phyloP scores from a whole-genome alignment of 2,113 vertebrate species.

The Smithornis capensis region DNA sequence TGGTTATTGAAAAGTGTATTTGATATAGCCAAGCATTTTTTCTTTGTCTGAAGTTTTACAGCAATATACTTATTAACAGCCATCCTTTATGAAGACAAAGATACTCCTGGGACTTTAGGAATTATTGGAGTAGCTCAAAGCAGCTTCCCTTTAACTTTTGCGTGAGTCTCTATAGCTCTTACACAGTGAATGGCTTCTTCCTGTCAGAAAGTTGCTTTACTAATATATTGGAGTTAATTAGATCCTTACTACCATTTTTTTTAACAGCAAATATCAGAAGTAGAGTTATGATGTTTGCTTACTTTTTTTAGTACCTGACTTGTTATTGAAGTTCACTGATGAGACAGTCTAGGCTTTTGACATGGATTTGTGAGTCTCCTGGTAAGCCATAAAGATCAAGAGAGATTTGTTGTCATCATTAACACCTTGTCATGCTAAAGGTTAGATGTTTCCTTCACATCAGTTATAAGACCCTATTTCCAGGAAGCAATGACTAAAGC shows the following conservation, averaged over 20 bases:
- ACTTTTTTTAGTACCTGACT: background rate
- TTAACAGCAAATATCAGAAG: background rate
- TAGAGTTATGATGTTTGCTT: background rate
- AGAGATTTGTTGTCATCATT: constrained; percentile 21
- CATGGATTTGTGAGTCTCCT: background rate
- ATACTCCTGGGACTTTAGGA: background rate
- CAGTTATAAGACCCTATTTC: background rate
- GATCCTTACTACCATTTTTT: background rate
- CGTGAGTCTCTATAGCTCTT: background rate
- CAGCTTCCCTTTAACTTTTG: background rate
- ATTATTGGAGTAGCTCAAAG: background rate
- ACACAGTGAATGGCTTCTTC: background rate
- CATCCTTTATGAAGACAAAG: background rate
- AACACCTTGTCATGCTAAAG: background rate
- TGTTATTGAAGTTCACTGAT: background rate
- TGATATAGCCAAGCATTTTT: background rate
- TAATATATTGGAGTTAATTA: background rate
- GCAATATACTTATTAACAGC: background rate
- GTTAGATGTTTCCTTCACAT: background rate
- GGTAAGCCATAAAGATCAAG: background rate
- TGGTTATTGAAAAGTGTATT: background rate
- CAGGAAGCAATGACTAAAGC: background rate
- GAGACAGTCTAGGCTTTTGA: background rate
- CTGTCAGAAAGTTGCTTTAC: background rate
- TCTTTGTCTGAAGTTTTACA: background rate